Evolutionary conservation across 2,797 vertebrate species (phyloP).

Genomic region (Peromyscus melanophrys): DNA sequence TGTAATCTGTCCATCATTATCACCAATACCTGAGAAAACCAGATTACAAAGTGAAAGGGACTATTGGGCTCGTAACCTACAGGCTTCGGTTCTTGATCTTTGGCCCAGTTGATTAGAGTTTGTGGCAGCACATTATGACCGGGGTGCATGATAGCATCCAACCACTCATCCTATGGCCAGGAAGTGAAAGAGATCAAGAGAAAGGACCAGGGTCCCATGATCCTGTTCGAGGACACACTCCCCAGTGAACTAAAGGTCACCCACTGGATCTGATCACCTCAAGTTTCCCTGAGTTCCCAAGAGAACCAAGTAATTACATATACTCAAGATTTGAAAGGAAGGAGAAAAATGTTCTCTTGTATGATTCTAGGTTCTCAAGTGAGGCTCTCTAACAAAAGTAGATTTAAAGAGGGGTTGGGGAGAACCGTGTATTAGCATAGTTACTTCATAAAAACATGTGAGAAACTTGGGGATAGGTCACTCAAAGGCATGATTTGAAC

Average conservation of each 20-base stretch:
- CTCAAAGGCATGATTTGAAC: neutral
- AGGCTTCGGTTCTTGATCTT: neutral
- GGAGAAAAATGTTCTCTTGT: neutral
- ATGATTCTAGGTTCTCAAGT: neutral
- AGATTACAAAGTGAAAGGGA: neutral
- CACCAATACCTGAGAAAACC: neutral
- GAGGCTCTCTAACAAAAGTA: neutral
- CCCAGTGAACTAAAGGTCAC: neutral
- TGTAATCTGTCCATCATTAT: neutral
- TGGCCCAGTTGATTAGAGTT: neutral
- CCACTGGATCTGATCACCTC: neutral
- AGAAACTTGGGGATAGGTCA: neutral
- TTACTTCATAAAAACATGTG: neutral
- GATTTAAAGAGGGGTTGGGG: neutral
- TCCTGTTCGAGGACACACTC: neutral
- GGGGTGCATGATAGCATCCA: no score
- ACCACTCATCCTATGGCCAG: neutral
- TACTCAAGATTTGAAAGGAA: neutral
- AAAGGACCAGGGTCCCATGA: neutral
- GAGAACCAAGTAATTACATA: neutral
- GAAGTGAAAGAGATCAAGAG: neutral
- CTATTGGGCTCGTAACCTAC: neutral
- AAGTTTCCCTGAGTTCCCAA: neutral
- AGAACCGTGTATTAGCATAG: neutral
- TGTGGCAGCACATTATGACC: neutral